Conservation (phyloP, 2,113 vertebrate species). For the Odontesthes bonariensis region DNA sequence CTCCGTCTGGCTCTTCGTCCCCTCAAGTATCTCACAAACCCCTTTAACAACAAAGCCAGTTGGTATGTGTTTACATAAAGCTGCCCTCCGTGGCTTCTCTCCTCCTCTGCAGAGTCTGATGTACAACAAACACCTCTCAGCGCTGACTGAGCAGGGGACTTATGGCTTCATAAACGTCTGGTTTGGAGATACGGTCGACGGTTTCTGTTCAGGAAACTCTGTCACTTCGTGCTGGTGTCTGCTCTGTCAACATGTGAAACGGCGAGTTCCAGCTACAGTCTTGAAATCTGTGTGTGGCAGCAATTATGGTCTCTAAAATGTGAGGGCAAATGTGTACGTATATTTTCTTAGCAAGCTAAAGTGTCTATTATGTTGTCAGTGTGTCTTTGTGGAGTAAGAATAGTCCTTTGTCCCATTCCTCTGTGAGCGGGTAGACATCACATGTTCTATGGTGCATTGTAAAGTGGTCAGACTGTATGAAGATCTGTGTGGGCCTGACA, state of each 20-base stretch:
- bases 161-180: conserved; percentile 55
- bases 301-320: neutral
- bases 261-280: neutral
- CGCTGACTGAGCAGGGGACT: conserved; percentile 39
- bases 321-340: neutral
- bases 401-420: neutral
- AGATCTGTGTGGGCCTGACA: conserved; percentile 39
- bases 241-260: conserved; percentile 31
- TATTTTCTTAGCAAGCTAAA: too few species aligned
- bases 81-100: conserved; percentile 32
- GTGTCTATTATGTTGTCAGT: too few species aligned
- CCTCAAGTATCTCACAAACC: neutral
- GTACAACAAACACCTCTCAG: conserved; percentile 3
- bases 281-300: conserved; percentile 5
- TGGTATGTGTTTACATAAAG: conserved; percentile 49
- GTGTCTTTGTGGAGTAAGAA: conserved; percentile 4
- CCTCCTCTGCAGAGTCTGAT: conserved; percentile 23
- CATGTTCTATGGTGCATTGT: conserved; percentile 27
- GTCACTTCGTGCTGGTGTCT: conserved; percentile 33
- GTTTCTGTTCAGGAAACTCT: conserved; percentile 37
- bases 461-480: neutral
- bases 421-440: conserved; percentile 5
- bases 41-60: conserved; percentile 42
- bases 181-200: conserved; percentile 17
- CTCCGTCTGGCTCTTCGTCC: neutral